Conservation (phyloP, 2,888 invertebrate species). For the Latheticus oryzae region DNA sequence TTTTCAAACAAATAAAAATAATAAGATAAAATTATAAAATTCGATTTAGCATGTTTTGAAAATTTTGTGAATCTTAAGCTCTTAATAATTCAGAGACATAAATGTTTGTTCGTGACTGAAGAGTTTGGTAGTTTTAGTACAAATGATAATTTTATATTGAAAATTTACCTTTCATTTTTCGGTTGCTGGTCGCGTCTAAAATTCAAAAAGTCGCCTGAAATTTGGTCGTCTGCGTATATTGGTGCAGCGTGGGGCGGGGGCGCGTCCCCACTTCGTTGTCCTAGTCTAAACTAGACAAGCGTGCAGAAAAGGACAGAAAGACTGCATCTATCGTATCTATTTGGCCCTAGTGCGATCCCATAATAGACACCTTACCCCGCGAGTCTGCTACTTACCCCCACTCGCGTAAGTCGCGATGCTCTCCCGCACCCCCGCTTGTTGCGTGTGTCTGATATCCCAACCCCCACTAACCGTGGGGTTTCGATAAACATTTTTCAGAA, state of each 20-base stretch:
- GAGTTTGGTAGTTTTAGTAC: no score
- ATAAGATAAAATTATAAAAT: no score
- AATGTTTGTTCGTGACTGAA: no score
- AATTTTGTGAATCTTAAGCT: no score
- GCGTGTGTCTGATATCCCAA: slow-evolving; percentile 57
- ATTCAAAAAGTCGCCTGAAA: slow-evolving; percentile 10
- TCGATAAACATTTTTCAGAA: slow-evolving; percentile 65
- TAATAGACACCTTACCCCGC: slow-evolving; percentile 60
- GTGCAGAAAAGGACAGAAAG: slow-evolving; percentile 45
- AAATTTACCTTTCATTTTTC: no score
- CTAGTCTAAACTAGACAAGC: slow-evolving; percentile 37
- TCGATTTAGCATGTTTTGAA: no score
- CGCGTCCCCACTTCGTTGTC: slow-evolving; percentile 40
- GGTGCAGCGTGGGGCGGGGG: slow-evolving; percentile 21
- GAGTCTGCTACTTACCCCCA: slow-evolving; percentile 52
- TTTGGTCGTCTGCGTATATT: slow-evolving; percentile 3
- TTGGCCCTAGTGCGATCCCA: slow-evolving; percentile 48
- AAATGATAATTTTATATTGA: no score
- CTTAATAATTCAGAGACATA: no score
- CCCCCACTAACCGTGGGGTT: slow-evolving; percentile 61
- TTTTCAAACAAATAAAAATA: no score
- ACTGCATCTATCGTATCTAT: slow-evolving; percentile 46
- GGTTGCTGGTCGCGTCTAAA: no score
- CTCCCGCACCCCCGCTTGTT: slow-evolving; percentile 60
- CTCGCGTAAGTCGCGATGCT: slow-evolving; percentile 50